phyloP scores from a whole-genome alignment of 2,113 vertebrate species.

The Gavialis gangeticus region DNA sequence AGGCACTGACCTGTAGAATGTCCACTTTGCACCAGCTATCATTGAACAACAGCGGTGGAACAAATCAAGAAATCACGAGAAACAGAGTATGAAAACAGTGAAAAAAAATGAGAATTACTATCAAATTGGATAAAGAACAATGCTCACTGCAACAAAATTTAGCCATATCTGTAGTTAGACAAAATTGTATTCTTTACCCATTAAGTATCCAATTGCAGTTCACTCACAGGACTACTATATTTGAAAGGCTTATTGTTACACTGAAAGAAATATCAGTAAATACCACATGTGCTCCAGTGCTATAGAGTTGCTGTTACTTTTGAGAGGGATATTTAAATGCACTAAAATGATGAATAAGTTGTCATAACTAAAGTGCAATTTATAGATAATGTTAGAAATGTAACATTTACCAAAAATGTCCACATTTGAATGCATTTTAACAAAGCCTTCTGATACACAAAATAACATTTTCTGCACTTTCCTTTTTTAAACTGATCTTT shows the following conservation, averaged over 20 bases:
- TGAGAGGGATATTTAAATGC: not conserved
- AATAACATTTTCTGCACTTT: no score
- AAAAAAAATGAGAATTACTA: rapidly evolving
- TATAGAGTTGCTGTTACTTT: not conserved
- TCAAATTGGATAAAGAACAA: not conserved
- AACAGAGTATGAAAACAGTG: not conserved
- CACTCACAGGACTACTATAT: not conserved
- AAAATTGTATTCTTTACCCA: slow-evolving; percentile 3
- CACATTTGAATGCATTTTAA: no score
- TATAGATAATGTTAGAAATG: rapidly evolving
- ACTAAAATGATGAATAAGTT: not conserved
- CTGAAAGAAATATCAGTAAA: not conserved
- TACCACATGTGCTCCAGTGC: rapidly evolving
- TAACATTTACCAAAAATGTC: no score
- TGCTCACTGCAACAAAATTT: slow-evolving; percentile 36
- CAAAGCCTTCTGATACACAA: no score
- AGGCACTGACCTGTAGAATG: rapidly evolving
- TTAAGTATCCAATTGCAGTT: not conserved
- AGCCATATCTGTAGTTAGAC: not conserved
- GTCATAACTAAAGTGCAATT: not conserved
- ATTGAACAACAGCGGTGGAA: rapidly evolving
- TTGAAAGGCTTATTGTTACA: not conserved
- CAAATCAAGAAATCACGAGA: not conserved
- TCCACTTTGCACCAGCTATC: not conserved
- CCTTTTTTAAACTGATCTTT: rapidly evolving